Base-by-base conservation (phyloP, 2,113 vertebrate genomes). In the Cervus canadensis region DNA sequence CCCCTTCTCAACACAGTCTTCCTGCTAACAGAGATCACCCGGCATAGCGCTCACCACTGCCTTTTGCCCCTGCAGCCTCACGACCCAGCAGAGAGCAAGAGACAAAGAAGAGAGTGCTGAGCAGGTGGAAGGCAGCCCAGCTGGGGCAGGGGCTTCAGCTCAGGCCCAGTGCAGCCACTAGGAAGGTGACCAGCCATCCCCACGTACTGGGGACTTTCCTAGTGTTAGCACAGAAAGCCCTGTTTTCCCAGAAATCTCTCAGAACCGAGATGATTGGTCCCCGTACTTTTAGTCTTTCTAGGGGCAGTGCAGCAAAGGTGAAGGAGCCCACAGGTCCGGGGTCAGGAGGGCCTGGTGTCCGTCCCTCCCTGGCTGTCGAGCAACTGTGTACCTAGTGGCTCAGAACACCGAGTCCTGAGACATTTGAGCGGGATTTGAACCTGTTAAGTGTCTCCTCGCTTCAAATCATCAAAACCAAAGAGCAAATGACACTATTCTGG, bases 41-140 rank as follows among this genome's bases (percentile, higher is more conserved):
- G 3, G 33, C 25, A 2, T 3, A 16, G 67, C 17, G 3, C 4
- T 52, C 6, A 95, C 95, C 43, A 52, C 45, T 83, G 3, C 97
- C 96, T 43, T 87, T 48, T 16, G 50, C 74, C 8, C 97, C 98
- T 99, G 98, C 99, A 98, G 96, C 94, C 98, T 99, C 67, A 97
- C 95, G 64, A 97, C 99, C 48, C 98, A 59, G 62, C 62, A 54
- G 19, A 83, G 48, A 98, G 95, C 99, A 99, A 99, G 98, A 99
- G 94, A 99, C 98, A 85, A 98, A 99, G 97, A 98, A 99, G 0
- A 98, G 98, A 59, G 92, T 98, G 60, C 98, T 97, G 96, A 99
- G 98, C 14, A 19, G n/a, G 36, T 14, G 23, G 23, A 54, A 1
- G 30, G 82, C 9, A 30, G 98, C 13, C 2, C 60, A 45, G 62